These are phyloP conservation scores for Eristalis intricaria DNA, from an alignment of 2,888 invertebrate genomes.

Conservation along the genomic window DNA sequence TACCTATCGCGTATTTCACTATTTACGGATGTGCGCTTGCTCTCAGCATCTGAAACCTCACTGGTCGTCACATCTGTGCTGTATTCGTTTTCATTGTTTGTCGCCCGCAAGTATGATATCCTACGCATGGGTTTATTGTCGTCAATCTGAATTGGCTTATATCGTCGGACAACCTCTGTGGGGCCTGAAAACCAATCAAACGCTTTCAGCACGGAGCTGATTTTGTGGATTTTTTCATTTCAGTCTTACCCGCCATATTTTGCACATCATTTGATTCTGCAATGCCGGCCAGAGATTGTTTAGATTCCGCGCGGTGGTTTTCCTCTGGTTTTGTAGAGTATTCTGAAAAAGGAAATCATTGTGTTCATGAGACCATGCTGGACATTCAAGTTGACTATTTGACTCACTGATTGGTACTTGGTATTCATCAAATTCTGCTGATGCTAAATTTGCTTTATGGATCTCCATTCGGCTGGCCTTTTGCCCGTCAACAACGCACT, in stretches of 20 bases:
- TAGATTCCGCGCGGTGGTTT: constrained; percentile 72
- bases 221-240: not conserved
- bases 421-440: constrained; percentile 76
- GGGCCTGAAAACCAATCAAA: constrained; percentile 34
- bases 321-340: constrained; percentile 63
- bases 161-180: constrained; percentile 78
- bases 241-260: constrained; percentile 73
- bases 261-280: constrained; percentile 74
- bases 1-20: constrained; percentile 85
- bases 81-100: constrained; percentile 89
- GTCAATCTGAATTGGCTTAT: constrained; percentile 84
- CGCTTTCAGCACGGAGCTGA: not conserved
- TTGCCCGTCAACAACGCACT: constrained; percentile 77
- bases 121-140: constrained; percentile 93
- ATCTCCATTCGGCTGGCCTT: constrained; percentile 78
- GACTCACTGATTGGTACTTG: constrained; percentile 76
- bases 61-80: constrained; percentile 80
- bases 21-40: constrained; percentile 78
- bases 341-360: constrained; percentile 30
- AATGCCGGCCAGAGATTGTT: constrained; percentile 77
- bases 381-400: not conserved
- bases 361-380: not conserved
- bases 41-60: constrained; percentile 73
- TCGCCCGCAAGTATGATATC: constrained; percentile 97
- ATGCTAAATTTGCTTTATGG: constrained; percentile 79